Evolutionary conservation across 2,888 invertebrate species (phyloP).

Genomic region (Apamea sordens): DNA sequence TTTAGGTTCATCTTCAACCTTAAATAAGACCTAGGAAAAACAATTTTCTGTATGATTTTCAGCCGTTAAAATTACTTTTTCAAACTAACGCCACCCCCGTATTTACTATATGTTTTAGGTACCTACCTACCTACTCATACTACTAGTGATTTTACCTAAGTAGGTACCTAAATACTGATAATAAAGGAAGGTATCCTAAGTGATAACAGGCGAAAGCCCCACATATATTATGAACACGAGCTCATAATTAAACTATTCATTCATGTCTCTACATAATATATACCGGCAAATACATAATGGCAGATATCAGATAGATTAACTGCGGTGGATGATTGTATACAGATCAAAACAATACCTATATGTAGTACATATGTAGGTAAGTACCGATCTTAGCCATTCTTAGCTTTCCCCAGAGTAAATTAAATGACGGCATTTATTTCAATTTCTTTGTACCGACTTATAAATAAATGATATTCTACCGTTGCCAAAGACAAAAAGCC

Average conservation of each 20-base stretch:
- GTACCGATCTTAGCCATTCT: not conserved
- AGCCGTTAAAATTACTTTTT: not conserved
- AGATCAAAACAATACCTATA: slow-evolving; percentile 19
- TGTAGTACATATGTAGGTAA: not conserved
- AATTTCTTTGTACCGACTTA: slow-evolving; percentile 37
- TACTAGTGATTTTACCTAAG: not conserved
- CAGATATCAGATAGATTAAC: not conserved
- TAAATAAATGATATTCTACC: slow-evolving; percentile 47
- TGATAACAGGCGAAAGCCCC: not conserved
- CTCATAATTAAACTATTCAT: slow-evolving; percentile 26
- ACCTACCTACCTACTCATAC: not conserved
- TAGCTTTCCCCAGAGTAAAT: slow-evolving; percentile 15
- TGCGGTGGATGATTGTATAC: not conserved
- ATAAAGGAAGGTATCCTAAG: slow-evolving; percentile 12
- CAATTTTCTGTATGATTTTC: not conserved
- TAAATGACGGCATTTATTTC: slow-evolving; percentile 26
- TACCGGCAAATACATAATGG: slow-evolving; percentile 16
- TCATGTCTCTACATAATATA: slow-evolving; percentile 9
- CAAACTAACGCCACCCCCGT: not conserved
- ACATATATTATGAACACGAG: slow-evolving; percentile 5
- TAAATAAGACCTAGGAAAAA: not conserved
- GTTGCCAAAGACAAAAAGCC: slow-evolving; percentile 54
- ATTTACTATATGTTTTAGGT: not conserved
- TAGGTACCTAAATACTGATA: slow-evolving; percentile 12
- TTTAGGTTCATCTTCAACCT: not conserved